Conservation (phyloP, 1,140 invertebrate genomes). For the Trichonephila clavipes region DNA sequence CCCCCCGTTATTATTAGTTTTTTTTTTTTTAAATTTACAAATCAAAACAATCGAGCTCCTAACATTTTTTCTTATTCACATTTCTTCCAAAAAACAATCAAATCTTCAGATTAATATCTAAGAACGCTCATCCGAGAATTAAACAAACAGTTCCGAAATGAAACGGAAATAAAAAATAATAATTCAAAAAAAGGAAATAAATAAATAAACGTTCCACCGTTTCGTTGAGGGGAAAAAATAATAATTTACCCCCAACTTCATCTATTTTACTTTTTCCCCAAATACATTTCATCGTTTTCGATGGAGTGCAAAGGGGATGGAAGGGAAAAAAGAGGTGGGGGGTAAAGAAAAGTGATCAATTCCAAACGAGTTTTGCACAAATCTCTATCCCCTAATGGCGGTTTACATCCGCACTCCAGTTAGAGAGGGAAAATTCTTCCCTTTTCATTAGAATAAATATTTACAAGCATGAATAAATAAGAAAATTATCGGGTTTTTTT, state of each 20-base stretch:
- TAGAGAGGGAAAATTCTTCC: neutral
- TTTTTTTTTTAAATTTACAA: neutral
- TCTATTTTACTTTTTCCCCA: neutral
- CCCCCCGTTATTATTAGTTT: neutral
- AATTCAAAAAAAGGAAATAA: neutral
- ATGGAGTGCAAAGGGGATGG: neutral
- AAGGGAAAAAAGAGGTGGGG: neutral
- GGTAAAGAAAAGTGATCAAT: neutral
- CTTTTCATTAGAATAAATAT: constrained; percentile 63
- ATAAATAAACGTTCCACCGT: neutral
- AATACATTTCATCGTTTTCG: neutral
- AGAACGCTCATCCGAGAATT: neutral
- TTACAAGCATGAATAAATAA: constrained; percentile 54
- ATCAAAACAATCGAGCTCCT: neutral
- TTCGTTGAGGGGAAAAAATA: neutral
- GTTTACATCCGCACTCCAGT: neutral
- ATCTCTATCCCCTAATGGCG: constrained; percentile 28
- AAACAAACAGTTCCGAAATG: neutral
- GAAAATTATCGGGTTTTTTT: constrained; percentile 47
- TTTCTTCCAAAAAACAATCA: neutral
- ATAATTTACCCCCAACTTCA: neutral
- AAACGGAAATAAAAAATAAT: too few species aligned
- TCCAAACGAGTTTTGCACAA: neutral
- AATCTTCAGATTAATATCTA: neutral
- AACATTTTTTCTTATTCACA: neutral